phyloP scores from a whole-genome alignment of 2,113 vertebrate genomes.

The Gavia stellata region DNA sequence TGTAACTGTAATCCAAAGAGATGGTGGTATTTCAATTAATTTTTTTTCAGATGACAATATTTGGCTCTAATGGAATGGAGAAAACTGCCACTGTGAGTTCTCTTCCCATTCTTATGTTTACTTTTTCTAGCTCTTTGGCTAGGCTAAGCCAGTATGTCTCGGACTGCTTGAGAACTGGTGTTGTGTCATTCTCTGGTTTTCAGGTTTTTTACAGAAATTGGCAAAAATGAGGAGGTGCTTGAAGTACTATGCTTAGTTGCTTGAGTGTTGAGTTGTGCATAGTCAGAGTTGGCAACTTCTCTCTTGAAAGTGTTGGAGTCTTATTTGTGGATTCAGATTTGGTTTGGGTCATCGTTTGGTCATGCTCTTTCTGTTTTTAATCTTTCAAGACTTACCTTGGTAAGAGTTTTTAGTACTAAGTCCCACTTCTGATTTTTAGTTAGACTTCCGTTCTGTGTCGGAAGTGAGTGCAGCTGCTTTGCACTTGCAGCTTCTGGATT shows the following conservation, averaged over 20 bases:
- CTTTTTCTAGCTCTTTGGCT: not conserved
- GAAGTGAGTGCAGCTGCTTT: rapidly evolving
- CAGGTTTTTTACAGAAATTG: not conserved
- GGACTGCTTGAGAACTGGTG: not conserved
- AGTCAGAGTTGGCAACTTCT: not conserved
- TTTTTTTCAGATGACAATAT: not conserved
- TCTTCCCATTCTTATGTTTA: not conserved
- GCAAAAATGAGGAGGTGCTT: not conserved
- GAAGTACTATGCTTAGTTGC: not conserved
- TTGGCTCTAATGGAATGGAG: not conserved
- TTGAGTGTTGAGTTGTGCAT: not conserved
- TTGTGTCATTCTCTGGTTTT: not conserved
- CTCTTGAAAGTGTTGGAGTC: not conserved
- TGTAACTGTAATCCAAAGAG: not conserved
- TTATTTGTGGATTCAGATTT: not conserved
- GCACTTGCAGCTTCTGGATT: not conserved
- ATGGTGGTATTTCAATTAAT: not conserved
- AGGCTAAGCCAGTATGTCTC: not conserved
- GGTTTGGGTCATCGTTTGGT: not conserved
- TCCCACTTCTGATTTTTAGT: not conserved
- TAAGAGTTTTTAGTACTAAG: not conserved
- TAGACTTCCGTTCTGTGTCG: not conserved
- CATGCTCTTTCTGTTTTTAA: not conserved
- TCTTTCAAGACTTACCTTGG: not conserved
- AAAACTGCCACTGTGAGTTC: not conserved